Evolutionary conservation across 2,888 invertebrate genomes (phyloP), one percentile per base, ranked within the genome.

Genomic region (Eupithecia pulchellata): DNA sequence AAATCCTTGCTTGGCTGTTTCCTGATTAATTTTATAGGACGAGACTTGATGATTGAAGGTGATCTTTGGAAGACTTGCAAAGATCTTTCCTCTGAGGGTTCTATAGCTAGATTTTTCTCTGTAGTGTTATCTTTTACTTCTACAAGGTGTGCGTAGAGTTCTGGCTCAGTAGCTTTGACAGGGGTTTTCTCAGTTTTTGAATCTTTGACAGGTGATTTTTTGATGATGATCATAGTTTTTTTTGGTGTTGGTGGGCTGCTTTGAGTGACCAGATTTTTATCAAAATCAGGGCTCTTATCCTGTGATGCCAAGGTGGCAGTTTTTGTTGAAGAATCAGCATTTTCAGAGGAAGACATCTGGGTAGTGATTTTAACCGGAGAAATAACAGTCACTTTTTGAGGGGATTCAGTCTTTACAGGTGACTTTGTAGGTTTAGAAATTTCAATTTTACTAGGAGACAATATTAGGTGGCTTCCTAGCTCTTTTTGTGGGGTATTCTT

Each of bases 301-400:
- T 39, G 62, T 39, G 71, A 74, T 70, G 55, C 11, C 25, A 65
- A 47, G 9, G 65, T 57, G 1, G 55, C 63, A 1, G 36, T 25
- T 69, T 81, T 83, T 64, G 78, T 78, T 64, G 83, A 82, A 32
- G 83, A 84, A 76, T 87, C 87, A 42, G 81, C 85, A 60, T 74
- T 74, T 73, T 80, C 81, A 64, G 71, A 62, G 67, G 77, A 69
- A 66, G 78, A 52, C 29, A 63, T 29, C 32, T 68, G 68, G 57
- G 13, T 30, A 25, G n/a, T 58, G 17, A n/a, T 11, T 68, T 69
- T 68, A 5, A 32, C 30, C 0, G 42, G 65, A 55, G 70, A 70
- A 58, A 66, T 20, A 1, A 70, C 65, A 30, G 67, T 62, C 25
- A 68, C 66, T 68, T 71, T 76, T 68, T 68, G 60, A 63, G 75